These are phyloP conservation scores for Galaxias olidus DNA, from an alignment of 2,797 vertebrate species.

Conservation along the genomic window DNA sequence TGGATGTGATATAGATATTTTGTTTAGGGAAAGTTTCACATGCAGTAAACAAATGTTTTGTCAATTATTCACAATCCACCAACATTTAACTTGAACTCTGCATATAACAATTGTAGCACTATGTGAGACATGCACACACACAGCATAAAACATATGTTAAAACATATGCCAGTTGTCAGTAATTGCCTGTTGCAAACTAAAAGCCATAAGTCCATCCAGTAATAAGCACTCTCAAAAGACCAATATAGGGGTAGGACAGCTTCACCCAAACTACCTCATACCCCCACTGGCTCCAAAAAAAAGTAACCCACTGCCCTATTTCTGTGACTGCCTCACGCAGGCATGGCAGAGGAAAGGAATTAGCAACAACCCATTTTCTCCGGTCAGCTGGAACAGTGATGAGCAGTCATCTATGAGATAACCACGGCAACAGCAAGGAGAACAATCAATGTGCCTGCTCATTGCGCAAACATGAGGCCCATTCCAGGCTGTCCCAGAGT, in stretches of 20 bases:
- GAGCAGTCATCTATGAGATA: constrained; percentile 44
- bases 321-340: constrained; percentile 13
- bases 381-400: constrained; percentile 26
- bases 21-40: too few relatives aligned
- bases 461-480: constrained; percentile 10
- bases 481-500: neutral
- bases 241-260: neutral
- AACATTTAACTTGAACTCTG: too few relatives aligned
- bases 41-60: too few relatives aligned
- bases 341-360: constrained; percentile 43
- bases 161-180: too few relatives aligned
- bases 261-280: neutral
- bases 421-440: constrained; percentile 33
- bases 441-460: constrained; percentile 12
- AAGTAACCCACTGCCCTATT: constrained; percentile 1
- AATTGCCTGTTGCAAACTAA: too few relatives aligned
- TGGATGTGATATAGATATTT: too few relatives aligned
- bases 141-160: too few relatives aligned
- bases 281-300: neutral
- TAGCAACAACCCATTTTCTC: constrained; percentile 57
- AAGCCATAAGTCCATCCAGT: too few relatives aligned
- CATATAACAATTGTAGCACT: too few relatives aligned
- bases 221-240: too few relatives aligned
- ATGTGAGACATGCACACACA: too few relatives aligned
- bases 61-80: too few relatives aligned